Conservation (phyloP, 2,797 vertebrate species). For the Varecia variegata region DNA sequence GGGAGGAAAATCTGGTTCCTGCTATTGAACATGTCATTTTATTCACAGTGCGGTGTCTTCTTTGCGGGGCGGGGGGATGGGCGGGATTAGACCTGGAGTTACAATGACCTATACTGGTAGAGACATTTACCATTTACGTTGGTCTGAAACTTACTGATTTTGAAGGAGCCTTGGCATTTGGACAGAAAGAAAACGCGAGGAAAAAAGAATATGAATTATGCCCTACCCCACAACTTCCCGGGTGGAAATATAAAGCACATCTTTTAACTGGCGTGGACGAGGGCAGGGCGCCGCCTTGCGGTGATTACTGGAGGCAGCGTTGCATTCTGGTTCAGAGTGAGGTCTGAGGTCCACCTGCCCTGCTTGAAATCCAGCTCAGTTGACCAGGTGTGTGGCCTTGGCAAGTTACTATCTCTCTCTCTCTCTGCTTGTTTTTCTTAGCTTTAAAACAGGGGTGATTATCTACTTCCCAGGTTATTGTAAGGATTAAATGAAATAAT, state of each 20-base stretch:
- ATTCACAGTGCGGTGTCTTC: not conserved
- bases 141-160: not conserved
- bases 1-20: not conserved
- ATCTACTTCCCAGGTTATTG: not conserved
- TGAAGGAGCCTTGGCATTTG: not conserved
- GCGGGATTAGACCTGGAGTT: not conserved
- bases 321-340: not conserved
- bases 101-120: not conserved
- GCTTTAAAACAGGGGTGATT: not conserved
- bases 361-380: not conserved
- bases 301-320: not conserved
- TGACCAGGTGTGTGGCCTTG: not conserved
- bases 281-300: conserved; percentile 43
- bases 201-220: not conserved
- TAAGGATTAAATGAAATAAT: not conserved
- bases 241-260: not conserved
- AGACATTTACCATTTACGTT: not conserved
- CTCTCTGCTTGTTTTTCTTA: not conserved
- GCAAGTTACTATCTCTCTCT: not conserved
- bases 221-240: not conserved
- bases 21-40: not conserved
- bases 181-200: not conserved
- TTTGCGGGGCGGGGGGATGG: not conserved
- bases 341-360: not conserved
- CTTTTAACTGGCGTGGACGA: not conserved